A percentile compares a stretch with the other conserved stretches of the same genome.
Conservation (phyloP, 1,140 invertebrate species). For the Rhopalosiphum padi region DNA sequence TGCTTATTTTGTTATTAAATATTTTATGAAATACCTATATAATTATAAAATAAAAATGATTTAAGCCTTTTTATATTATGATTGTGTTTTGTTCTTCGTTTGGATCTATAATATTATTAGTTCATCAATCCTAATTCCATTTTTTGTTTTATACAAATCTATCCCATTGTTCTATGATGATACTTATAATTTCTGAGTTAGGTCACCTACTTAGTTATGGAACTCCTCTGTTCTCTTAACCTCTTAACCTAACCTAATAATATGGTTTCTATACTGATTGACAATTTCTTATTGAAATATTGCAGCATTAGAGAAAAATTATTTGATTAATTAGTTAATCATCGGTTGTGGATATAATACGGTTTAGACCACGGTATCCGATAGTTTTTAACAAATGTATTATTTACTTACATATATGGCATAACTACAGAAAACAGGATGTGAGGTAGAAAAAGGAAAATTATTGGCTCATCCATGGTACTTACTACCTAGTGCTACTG, state of each 20-base stretch:
- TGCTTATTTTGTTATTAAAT: constrained; percentile 54
- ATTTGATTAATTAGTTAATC: not conserved
- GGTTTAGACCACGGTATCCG: not conserved
- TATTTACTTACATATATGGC: not conserved
- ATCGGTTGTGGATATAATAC: constrained; percentile 1
- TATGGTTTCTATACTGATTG: not conserved
- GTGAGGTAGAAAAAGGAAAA: not conserved
- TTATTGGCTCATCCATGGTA: too few species aligned
- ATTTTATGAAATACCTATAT: constrained; percentile 43
- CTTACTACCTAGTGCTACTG: too few species aligned
- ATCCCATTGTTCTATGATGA: not conserved
- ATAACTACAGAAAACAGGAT: not conserved
- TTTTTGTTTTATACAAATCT: not conserved
- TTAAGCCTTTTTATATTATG: constrained; percentile 23
- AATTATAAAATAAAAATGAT: constrained; percentile 31
- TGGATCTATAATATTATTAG: not conserved
- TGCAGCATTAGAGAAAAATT: not conserved
- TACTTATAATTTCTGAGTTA: not conserved
- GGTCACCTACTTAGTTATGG: not conserved
- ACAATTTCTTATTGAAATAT: not conserved
- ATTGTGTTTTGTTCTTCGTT: not conserved
- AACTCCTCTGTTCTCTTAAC: not conserved
- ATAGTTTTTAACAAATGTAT: not conserved
- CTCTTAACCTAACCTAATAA: not conserved
- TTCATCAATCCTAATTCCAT: not conserved